phyloP scores from a whole-genome alignment of 53 echinoderm and acorn worm genomes.

The Actinopyga echinites region DNA sequence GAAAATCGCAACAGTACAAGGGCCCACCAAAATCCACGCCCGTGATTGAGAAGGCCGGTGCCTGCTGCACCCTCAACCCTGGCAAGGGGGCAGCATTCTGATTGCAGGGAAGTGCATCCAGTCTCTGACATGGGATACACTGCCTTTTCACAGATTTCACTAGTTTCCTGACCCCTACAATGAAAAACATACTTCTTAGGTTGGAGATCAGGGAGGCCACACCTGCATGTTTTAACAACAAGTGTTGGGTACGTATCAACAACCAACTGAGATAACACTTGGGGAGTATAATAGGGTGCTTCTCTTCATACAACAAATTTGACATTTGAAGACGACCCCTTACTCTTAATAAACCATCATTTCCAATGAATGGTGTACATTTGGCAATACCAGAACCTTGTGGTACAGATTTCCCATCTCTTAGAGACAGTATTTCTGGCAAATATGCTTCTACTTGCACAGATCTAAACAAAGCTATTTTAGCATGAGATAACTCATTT shows the following conservation, averaged over 20 bases:
- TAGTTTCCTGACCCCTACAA: not conserved
- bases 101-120: conserved; percentile 32
- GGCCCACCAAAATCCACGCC: conserved; percentile 25
- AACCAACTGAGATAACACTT: no score
- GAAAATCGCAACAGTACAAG: conserved; percentile 6
- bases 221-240: conserved; percentile 30
- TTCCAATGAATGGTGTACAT: no score
- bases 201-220: conserved; percentile 1
- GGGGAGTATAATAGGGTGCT: no score
- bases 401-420: not conserved
- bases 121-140: conserved; percentile 20
- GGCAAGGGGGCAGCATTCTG: conserved; percentile 10
- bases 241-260: not conserved
- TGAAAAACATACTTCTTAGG: not conserved
- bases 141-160: conserved; percentile 15
- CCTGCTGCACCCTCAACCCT: conserved; percentile 17
- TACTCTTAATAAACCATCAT: no score
- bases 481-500: not conserved
- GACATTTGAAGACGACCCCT: no score
- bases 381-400: no score
- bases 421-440: not conserved
- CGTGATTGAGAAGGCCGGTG: conserved; percentile 3
- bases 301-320: no score
- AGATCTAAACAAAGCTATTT: not conserved
- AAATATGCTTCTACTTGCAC: conserved; percentile 17